Base-by-base conservation (phyloP, 2,113 vertebrate genomes). In the Protobothrops mucrosquamatus region DNA sequence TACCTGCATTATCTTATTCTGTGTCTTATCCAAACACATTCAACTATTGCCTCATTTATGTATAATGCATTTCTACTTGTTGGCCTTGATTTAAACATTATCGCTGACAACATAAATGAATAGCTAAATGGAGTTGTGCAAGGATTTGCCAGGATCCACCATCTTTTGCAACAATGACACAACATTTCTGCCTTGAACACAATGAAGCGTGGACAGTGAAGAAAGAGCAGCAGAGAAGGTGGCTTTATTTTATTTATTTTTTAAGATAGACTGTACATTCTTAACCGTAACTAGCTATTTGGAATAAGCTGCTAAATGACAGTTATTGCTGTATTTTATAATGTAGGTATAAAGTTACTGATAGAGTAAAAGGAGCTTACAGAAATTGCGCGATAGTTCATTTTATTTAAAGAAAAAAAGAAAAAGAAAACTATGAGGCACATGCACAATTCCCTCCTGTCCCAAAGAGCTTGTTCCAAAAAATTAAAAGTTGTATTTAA, bases 1-100 rank as follows among this genome's bases (percentile, higher is more conserved):
- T 89, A 92, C 88, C 54, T 89, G 39, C 88, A 89, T 51, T 85
- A 93, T 61, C 88, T 85, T 52, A 92, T 51, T 85, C 26, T 39
- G 11, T 11, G 10, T 29, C 55, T 81, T 85, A 56, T 93, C 69
- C 56, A 18, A 85, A 86, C 20, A 51, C 29, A 85, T 4, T 90
- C 69, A 48, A 55, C 54, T 48, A 57, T 24, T 85, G 52, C 24
- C 48, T 59, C 61, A 48, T 89, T 85, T 48, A 24, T 81, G 56
- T 89, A 34, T 5, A 89, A 51, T 20, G 29, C 54, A 89, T 15
- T 85, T 51, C 39, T 46, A 23, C 34, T 92, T 85, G 92, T 51
- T 59, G 10, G 14, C 57, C 43, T 61, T 4, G 22, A 54, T 85
- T 85, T 89, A 59, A 91, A 57, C 89, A 57, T 48, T 2, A 89